Conservation (phyloP, 1,140 invertebrate species). For the Megathymus violae region DNA sequence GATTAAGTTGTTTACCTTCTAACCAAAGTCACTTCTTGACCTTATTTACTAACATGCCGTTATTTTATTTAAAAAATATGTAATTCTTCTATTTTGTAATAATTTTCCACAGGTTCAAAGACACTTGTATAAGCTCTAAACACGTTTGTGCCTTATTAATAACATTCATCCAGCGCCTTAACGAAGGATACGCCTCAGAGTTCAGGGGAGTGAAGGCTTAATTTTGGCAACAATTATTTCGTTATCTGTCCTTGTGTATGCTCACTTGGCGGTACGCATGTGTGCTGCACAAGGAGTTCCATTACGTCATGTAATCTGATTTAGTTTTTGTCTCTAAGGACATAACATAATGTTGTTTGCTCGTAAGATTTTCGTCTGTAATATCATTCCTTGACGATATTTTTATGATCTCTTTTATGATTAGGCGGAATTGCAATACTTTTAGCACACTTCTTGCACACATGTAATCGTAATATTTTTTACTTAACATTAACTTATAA, state of each 20-base stretch:
- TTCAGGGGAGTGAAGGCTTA: not conserved
- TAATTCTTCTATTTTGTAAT: no score
- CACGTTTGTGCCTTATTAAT: not conserved
- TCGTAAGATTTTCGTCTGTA: no score
- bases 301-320: constrained; percentile 6
- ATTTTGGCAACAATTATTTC: constrained; percentile 3
- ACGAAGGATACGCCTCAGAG: not conserved
- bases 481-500: no score
- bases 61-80: no score
- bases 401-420: no score
- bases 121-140: not conserved
- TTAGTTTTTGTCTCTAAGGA: not conserved
- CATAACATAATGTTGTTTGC: not conserved
- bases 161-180: not conserved
- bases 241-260: not conserved
- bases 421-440: no score
- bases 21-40: no score
- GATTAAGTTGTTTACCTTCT: no score
- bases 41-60: no score
- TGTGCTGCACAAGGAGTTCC: not conserved
- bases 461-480: no score
- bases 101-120: not conserved
- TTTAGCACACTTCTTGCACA: no score
- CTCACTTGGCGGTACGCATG: not conserved
- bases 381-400: no score